A percentile compares a stretch with the other conserved stretches of the same genome.
phyloP scores from a whole-genome alignment of 2,797 vertebrate genomes.

The Carcharodon carcharias region DNA sequence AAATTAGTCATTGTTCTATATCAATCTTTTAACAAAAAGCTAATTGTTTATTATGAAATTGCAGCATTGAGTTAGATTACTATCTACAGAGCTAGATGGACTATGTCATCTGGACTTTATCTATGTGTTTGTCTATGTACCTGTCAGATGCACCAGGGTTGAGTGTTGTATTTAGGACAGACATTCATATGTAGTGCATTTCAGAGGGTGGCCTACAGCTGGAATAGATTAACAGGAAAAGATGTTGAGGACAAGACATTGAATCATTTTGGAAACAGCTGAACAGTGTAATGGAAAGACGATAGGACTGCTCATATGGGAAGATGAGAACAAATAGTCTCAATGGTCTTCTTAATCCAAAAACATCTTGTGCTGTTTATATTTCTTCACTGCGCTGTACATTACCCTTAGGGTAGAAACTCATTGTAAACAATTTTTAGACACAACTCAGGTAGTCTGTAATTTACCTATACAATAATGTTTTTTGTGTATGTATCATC shows the following conservation, averaged over 20 bases:
- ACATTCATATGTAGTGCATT: background rate
- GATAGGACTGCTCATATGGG: background rate
- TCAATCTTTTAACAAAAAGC: background rate
- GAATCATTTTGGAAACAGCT: background rate
- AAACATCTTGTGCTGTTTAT: background rate
- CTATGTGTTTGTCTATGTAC: background rate
- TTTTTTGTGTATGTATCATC: background rate
- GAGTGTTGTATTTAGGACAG: background rate
- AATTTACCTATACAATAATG: background rate
- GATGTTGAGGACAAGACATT: background rate
- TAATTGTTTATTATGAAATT: background rate
- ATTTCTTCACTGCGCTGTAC: background rate
- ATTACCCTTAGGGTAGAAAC: background rate
- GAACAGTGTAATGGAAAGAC: background rate
- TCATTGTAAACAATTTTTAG: background rate
- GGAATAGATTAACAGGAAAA: background rate
- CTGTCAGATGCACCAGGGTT: background rate
- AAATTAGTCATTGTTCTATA: background rate
- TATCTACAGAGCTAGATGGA: background rate
- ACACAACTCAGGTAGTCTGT: background rate
- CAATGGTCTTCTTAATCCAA: background rate
- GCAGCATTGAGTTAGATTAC: background rate
- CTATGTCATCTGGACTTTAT: background rate
- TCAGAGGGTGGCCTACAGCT: background rate
- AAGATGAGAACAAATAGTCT: background rate